Evolutionary conservation across 2,113 vertebrate genomes (phyloP), one percentile per base, ranked within the genome.

Genomic region (Rhinoptilus africanus): DNA sequence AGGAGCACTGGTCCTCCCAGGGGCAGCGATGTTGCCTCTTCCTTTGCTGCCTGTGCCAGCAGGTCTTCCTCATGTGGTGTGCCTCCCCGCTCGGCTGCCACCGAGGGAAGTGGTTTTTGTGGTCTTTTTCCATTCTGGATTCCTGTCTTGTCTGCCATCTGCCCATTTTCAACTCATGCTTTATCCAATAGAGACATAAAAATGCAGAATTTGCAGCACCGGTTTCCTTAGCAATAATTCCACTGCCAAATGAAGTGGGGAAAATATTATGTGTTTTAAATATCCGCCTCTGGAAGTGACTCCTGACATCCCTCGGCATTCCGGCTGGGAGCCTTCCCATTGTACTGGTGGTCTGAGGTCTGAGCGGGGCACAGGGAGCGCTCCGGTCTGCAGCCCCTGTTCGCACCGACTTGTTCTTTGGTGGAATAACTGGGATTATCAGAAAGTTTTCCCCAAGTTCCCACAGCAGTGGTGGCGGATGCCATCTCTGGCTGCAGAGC

Each of bases 161-260:
- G 54, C 41, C 74, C 16, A 0, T 17, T 88, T 88, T 64, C 30
- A 26, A 20, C 50, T 83, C 41, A 1, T 21, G n/a, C 59, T 80
- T 83, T 54, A 35, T 79, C 34, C 71, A 48, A 2, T 0, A 59
- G 56, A 63, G 88, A 50, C 53, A 75, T 23, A 34, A 82, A 89
- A 86, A 30, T 24, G 77, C 73, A 51, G 82, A 57, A 78, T 78
- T 85, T 73, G 57, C 6, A 3, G 81, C 35, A 30, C 10, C 2
- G 4, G 62, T 95, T 96, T 96, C 88, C 77, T 39, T 78, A 88
- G 89, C 81, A 66, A 69, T 95, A 39, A 67, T 35, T 67, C 51
- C 34, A 30, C 64, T 82, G 66, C 35, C 90, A 67, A 48, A n/a
- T n/a, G 34, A 50, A 85, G 28, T 8, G 23, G 53, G 27, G 27